Evolutionary conservation across 2,113 vertebrate species (phyloP).

Genomic region (Brienomyrus longianalis): DNA sequence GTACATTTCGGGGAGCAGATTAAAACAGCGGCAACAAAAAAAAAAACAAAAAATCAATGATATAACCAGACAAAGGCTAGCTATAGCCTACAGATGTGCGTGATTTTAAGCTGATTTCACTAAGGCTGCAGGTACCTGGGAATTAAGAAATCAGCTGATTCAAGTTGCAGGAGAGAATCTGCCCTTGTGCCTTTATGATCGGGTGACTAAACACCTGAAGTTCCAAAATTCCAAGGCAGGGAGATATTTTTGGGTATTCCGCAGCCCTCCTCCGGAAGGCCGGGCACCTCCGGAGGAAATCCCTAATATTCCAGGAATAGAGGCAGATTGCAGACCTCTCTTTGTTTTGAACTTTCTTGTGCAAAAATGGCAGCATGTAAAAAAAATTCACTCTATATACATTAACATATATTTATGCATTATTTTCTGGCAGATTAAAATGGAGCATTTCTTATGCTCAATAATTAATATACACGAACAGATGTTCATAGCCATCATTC

Average conservation of each 20-base stretch:
- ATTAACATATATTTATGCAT: background rate
- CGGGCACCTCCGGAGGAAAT: background rate
- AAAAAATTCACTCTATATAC: background rate
- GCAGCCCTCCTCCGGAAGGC: background rate
- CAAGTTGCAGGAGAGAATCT: background rate
- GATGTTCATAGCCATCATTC: background rate
- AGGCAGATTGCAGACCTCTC: background rate
- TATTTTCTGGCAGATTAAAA: background rate
- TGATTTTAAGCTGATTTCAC: background rate
- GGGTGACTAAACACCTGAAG: background rate
- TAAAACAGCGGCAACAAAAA: background rate
- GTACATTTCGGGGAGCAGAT: background rate
- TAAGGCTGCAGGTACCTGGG: background rate
- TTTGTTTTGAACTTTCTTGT: constrained; percentile 1
- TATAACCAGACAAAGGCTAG: background rate
- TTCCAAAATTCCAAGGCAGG: background rate
- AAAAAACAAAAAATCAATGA: background rate
- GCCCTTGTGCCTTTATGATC: background rate
- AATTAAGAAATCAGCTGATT: background rate
- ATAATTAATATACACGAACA: background rate
- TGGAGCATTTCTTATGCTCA: background rate
- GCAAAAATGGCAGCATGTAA: background rate
- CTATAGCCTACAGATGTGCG: background rate
- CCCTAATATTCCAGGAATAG: background rate
- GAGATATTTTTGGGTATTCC: background rate